Evolutionary conservation across 2,888 invertebrate genomes (phyloP).

Genomic region (Embidobia sp.): DNA sequence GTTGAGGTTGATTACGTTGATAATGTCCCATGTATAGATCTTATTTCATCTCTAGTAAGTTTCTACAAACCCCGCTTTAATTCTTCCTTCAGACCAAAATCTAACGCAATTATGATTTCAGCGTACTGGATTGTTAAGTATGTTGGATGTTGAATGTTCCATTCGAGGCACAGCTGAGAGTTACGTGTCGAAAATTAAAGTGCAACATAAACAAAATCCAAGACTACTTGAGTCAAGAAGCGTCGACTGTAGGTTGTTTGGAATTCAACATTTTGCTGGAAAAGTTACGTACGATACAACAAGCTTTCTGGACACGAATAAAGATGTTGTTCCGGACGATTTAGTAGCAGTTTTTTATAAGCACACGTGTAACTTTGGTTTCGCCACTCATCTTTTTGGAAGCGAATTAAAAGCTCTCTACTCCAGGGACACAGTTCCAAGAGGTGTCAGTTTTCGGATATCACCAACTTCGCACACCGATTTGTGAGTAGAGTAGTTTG

Average conservation of each 20-base stretch:
- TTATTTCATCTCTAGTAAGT: slow-evolving; percentile 92
- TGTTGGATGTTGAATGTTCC: slow-evolving; percentile 95
- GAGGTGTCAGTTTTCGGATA: slow-evolving; percentile 92
- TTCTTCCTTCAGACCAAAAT: too few relatives aligned
- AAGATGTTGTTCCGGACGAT: slow-evolving; percentile 95
- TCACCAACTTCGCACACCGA: slow-evolving; percentile 94
- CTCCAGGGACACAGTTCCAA: slow-evolving; percentile 88
- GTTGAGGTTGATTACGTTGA: slow-evolving; percentile 96
- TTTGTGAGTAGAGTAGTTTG: slow-evolving; percentile 78
- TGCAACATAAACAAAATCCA: slow-evolving; percentile 91
- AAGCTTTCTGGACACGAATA: slow-evolving; percentile 91
- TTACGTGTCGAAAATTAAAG: slow-evolving; percentile 90
- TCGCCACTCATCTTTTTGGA: slow-evolving; percentile 97
- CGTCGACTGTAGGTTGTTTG: slow-evolving; percentile 91
- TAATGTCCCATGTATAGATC: slow-evolving; percentile 97
- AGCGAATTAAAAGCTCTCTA: slow-evolving; percentile 93
- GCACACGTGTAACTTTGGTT: slow-evolving; percentile 97
- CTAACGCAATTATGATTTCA: slow-evolving; percentile 70
- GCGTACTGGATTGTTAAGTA: slow-evolving; percentile 94
- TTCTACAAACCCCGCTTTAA: slow-evolving; percentile 4
- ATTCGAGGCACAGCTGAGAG: slow-evolving; percentile 90
- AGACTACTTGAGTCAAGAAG: slow-evolving; percentile 91
- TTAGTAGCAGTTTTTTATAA: slow-evolving; percentile 95
- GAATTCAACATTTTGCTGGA: slow-evolving; percentile 95
- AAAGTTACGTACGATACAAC: slow-evolving; percentile 93